phyloP scores from a whole-genome alignment of 2,888 invertebrate genomes.

The Rhodophaea formosa region DNA sequence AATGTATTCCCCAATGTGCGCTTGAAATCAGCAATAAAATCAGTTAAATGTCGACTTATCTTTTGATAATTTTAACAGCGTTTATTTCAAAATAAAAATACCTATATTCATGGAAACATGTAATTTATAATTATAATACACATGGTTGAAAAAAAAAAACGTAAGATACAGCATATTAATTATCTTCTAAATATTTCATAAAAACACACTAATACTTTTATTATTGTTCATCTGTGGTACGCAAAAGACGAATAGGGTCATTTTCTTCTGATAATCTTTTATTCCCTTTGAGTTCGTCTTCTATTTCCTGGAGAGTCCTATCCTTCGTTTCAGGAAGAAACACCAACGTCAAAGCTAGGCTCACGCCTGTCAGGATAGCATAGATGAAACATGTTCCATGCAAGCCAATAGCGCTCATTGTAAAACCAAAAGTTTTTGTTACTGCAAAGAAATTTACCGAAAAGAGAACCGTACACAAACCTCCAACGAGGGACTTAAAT shows the following conservation, averaged over 20 bases:
- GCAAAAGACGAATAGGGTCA: not conserved
- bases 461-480: constrained; percentile 36
- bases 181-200: no score
- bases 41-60: no score
- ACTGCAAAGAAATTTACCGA: constrained; percentile 37
- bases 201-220: no score
- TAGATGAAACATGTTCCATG: constrained; percentile 30
- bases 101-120: no score
- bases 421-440: constrained; percentile 35
- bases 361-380: not conserved
- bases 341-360: not conserved
- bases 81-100: no score
- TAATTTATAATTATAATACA: no score
- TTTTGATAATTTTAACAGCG: no score
- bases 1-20: no score
- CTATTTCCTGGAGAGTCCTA: constrained; percentile 53
- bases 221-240: no score
- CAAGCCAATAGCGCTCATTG: constrained; percentile 34
- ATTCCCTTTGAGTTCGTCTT: constrained; percentile 50
- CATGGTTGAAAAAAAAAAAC: no score
- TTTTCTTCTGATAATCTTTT: constrained; percentile 18
- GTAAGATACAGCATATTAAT: no score
- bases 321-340: constrained; percentile 54
- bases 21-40: no score
- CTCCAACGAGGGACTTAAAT: constrained; percentile 40